phyloP scores from a whole-genome alignment of 2,113 vertebrate genomes.

The Nymphicus hollandicus region DNA sequence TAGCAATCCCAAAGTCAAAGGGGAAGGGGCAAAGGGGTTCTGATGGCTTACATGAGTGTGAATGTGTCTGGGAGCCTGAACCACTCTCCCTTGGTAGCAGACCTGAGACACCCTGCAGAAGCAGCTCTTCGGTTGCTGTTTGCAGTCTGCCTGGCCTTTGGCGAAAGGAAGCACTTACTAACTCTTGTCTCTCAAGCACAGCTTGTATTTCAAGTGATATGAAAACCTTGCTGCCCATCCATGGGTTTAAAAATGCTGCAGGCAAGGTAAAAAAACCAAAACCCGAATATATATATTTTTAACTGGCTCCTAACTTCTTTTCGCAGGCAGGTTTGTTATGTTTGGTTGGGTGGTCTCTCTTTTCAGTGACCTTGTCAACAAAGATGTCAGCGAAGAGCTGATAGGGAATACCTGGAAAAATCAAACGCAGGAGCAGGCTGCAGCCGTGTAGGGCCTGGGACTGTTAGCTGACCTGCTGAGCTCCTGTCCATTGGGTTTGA shows the following conservation, averaged over 20 bases:
- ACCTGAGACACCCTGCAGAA: not conserved
- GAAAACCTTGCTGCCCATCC: not conserved
- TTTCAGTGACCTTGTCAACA: slow-evolving; percentile 29
- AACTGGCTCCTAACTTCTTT: not conserved
- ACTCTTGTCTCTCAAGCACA: not conserved
- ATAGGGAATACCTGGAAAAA: slow-evolving; percentile 45
- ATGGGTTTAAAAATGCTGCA: not conserved
- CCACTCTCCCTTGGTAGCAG: not conserved
- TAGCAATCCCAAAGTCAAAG: not conserved
- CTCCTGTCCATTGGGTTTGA: slow-evolving; percentile 48
- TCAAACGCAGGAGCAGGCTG: not conserved
- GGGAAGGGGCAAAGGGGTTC: not conserved
- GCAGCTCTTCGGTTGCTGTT: rapidly evolving
- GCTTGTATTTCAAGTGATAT: not conserved
- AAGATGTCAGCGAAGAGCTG: slow-evolving; percentile 4
- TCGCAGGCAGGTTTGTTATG: not conserved
- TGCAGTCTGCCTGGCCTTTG: not conserved
- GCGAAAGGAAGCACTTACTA: not conserved
- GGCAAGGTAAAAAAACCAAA: rapidly evolving
- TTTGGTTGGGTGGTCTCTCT: not conserved
- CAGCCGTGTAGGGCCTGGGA: not conserved
- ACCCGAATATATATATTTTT: not conserved
- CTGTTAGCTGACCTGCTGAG: slow-evolving; percentile 24
- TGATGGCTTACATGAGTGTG: not conserved
- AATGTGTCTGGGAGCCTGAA: not conserved